Percentiles rank a stretch among this genome's conserved stretches.
Conservation (phyloP, 1,140 invertebrate species). For the Bombyx mandarina region DNA sequence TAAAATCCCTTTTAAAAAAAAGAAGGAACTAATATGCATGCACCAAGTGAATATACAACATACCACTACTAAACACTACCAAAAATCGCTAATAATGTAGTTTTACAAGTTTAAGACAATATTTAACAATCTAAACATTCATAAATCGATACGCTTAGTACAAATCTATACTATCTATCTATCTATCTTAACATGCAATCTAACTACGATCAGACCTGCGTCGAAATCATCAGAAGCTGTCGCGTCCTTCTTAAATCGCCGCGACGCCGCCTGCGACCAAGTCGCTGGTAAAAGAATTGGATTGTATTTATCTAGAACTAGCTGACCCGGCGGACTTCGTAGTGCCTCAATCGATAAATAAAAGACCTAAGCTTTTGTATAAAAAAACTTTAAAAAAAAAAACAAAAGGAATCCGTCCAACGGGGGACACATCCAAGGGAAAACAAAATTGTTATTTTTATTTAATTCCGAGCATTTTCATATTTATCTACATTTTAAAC, state of each 20-base stretch:
- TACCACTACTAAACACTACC: neutral
- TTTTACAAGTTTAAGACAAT: neutral
- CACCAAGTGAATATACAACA: neutral
- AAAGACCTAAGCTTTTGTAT: no score
- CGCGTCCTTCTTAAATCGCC: slow-evolving; percentile 33
- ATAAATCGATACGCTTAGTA: neutral
- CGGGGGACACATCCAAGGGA: no score
- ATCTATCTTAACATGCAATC: neutral
- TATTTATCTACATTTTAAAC: no score
- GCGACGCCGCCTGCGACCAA: slow-evolving; percentile 36
- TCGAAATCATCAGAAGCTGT: slow-evolving; percentile 26
- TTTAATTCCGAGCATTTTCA: no score
- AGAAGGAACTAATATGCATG: no score
- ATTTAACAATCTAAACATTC: neutral
- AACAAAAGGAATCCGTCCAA: no score
- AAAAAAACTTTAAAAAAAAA: no score
- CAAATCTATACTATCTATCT: neutral
- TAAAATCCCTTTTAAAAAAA: no score
- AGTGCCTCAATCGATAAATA: no score
- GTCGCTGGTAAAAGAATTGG: slow-evolving; percentile 23
- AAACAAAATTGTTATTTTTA: no score
- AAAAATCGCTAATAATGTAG: neutral
- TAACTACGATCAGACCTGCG: slow-evolving; percentile 20
- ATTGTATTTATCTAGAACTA: no score
- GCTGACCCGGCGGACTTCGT: no score